Evolutionary conservation across 2,888 invertebrate species (phyloP).

Genomic region (Chrysomela aeneicollis): DNA sequence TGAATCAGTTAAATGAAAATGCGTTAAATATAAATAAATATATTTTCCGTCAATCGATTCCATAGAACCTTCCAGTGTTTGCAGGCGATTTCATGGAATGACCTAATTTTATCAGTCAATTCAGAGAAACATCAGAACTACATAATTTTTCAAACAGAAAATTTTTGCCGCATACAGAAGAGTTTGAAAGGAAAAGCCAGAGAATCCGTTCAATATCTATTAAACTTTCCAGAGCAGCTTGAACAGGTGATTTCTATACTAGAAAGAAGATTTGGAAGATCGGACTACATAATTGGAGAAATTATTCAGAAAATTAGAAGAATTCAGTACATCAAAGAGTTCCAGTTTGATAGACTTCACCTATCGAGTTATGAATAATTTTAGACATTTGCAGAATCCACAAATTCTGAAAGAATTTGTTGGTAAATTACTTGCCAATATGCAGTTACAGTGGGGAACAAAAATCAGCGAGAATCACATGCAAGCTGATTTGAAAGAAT

Average conservation of each 20-base stretch:
- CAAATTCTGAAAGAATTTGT: background rate
- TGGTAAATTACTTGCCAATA: no score
- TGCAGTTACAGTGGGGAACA: background rate
- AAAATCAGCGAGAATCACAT: background rate
- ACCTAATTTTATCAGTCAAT: constrained; percentile 13
- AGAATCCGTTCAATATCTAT: constrained; percentile 1
- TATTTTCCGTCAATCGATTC: no score
- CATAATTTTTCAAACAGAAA: background rate
- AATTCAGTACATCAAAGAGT: no score
- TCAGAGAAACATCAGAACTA: constrained; percentile 6
- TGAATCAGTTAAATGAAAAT: no score
- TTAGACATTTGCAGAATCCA: background rate
- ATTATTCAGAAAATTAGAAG: no score
- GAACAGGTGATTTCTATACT: background rate
- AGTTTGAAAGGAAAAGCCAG: no score
- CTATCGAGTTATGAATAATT: background rate
- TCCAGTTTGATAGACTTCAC: no score
- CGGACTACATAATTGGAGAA: no score
- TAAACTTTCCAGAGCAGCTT: background rate
- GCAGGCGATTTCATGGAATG: constrained; percentile 11
- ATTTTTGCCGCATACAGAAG: background rate
- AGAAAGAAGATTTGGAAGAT: no score
- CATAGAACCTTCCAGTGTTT: constrained; percentile 10
- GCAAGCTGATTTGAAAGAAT: background rate
- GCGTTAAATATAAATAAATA: no score